These are phyloP conservation scores for Mirza zaza DNA, from an alignment of 2,113 vertebrate species.

Conservation along the genomic window DNA sequence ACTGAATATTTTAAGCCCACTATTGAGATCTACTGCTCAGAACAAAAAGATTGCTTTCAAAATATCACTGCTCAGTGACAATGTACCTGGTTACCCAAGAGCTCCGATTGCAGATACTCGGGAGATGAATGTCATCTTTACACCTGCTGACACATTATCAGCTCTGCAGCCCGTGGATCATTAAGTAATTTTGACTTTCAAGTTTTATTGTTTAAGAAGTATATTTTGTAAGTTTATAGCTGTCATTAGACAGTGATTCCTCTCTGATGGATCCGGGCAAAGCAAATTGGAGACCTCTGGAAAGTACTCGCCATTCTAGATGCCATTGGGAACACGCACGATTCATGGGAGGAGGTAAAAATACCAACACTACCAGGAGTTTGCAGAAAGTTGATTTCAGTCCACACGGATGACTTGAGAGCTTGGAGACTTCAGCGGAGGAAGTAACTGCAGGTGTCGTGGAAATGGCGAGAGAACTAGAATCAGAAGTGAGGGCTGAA, in stretches of 20 bases:
- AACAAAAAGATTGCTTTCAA: not conserved
- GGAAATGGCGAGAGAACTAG: not conserved
- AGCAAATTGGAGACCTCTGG: not conserved
- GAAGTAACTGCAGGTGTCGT: not conserved
- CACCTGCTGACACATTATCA: not conserved
- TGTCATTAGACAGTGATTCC: not conserved
- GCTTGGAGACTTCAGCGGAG: not conserved
- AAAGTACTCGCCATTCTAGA: not conserved
- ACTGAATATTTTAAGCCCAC: not conserved
- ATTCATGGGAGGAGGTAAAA: not conserved
- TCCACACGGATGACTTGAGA: not conserved
- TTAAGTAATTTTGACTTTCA: not conserved
- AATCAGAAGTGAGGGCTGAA: not conserved
- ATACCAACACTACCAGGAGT: not conserved
- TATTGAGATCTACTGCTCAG: not conserved
- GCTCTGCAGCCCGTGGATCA: not conserved
- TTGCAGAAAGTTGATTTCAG: not conserved
- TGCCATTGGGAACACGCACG: not conserved
- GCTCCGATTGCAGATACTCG: fast-evolving
- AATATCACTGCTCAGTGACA: not conserved
- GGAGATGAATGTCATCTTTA: not conserved
- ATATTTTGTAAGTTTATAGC: not conserved
- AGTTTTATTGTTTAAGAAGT: not conserved
- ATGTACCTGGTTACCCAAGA: not conserved
- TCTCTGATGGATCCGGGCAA: not conserved